Percentiles rank a stretch among this genome's conserved stretches.
phyloP scores from a whole-genome alignment of 2,797 vertebrate species.

The Philypnodon macrostomus region DNA sequence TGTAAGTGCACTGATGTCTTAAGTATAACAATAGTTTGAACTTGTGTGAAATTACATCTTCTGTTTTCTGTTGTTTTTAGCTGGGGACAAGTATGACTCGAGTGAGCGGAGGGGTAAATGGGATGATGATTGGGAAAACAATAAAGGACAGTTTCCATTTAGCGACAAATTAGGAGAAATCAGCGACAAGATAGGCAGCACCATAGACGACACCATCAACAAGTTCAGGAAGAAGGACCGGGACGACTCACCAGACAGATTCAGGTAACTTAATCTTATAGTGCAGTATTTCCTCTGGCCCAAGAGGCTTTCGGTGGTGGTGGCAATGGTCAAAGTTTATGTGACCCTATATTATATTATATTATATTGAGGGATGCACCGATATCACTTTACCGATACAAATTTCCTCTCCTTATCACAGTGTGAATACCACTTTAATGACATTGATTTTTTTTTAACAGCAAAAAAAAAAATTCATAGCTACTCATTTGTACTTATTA shows the following conservation, averaged over 20 bases:
- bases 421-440: too few species aligned
- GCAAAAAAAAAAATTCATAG: too few species aligned
- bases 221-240: slow-evolving; percentile 93
- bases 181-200: slow-evolving; percentile 96
- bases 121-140: slow-evolving; percentile 97
- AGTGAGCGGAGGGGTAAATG: slow-evolving; percentile 84
- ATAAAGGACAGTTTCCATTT: slow-evolving; percentile 89
- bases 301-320: too few species aligned
- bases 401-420: too few species aligned
- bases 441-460: too few species aligned
- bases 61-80: slow-evolving; percentile 2
- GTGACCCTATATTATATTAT: too few species aligned
- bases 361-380: too few species aligned
- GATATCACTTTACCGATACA: too few species aligned
- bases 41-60: background rate
- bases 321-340: too few species aligned
- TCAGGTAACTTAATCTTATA: slow-evolving; percentile 77
- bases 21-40: too few species aligned
- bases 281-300: too few species aligned
- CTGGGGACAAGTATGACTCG: slow-evolving; percentile 87
- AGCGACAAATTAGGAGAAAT: slow-evolving; percentile 96
- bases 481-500: background rate
- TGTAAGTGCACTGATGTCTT: slow-evolving; percentile 86
- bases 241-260: slow-evolving; percentile 94
- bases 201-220: slow-evolving; percentile 95